Conservation (phyloP, 2,113 vertebrate species). For the Casuarius casuarius region DNA sequence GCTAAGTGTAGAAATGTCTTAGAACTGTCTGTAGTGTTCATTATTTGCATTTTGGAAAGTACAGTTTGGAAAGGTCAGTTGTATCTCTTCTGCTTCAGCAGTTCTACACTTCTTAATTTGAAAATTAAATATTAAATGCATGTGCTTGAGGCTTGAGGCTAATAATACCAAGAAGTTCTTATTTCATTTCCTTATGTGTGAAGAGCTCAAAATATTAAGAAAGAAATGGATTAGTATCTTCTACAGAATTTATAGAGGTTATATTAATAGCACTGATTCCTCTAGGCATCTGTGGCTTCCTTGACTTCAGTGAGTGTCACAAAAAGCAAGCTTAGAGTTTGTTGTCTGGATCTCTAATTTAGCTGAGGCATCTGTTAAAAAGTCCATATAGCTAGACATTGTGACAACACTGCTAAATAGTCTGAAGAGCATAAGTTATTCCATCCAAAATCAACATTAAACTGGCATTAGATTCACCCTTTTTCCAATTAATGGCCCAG, state of each 20-base stretch:
- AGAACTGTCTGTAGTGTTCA: not conserved
- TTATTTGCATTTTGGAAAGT: not conserved
- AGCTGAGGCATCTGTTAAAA: not conserved
- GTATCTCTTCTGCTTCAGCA: not conserved
- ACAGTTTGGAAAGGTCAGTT: not conserved
- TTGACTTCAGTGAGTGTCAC: not conserved
- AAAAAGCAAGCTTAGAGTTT: not conserved
- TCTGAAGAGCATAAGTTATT: not conserved
- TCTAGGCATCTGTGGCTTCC: not conserved
- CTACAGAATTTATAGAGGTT: not conserved
- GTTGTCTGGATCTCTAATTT: not conserved
- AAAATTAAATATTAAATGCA: not conserved
- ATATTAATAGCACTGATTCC: not conserved
- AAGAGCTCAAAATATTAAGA: not conserved
- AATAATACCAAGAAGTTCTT: not conserved
- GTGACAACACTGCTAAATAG: not conserved
- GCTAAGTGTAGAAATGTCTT: not conserved
- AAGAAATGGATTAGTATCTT: not conserved
- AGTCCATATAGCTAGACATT: not conserved
- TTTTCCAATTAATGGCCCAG: slow-evolving; percentile 14
- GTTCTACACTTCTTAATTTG: not conserved
- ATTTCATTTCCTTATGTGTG: not conserved
- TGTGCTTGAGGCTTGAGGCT: fast-evolving
- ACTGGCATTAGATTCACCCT: not conserved
- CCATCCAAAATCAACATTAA: slow-evolving; percentile 46